Evolutionary conservation across 2,113 vertebrate species (phyloP), one percentile per base, ranked within the genome.

Genomic region (Scopus umbretta): DNA sequence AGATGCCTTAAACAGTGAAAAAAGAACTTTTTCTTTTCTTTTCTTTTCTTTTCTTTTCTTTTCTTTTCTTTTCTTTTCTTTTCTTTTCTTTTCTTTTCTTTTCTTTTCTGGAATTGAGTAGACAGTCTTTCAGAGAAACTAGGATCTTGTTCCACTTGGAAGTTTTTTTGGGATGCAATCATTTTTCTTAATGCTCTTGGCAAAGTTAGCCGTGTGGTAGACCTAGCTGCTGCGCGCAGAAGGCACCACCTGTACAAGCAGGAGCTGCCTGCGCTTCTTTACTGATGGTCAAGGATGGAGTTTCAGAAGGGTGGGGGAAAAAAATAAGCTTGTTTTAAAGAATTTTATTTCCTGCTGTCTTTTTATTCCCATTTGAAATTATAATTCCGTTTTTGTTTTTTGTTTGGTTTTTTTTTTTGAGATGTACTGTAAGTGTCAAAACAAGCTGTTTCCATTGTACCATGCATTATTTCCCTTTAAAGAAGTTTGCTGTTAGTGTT

Each of bases 1-100:
- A 97, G 98, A 98, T 98, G 98, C 98, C 98, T 98, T 98, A 98
- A 98, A 98, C 97, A 98, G 98, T 98, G 97, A 96, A 97, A 96
- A 91, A 85, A 81, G 81, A 97, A 87, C 42, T 90, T 82, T 50
- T 50, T 52, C 14, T 42, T n/a, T n/a, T n/a, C n/a, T n/a, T n/a
- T n/a, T n/a, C n/a, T n/a, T n/a, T n/a, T n/a, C n/a, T 56, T 23
- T 79, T 42, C 40, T 42, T 42, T 42, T 42, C 40, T 42, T 42
- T 42, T 42, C 40, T 55, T 59, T 38, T 59, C 34, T 55, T 29
- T 22, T 25, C 40, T 90, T 82, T 40, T 50, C 38, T 20, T 36
- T 42, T 29, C 23, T 26, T 29, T 59, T 36, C 6, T 25, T 17
- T 32, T 38, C 22, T n/a, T 26, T 91, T 68, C 29, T 96, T 97